A percentile compares a stretch with the other conserved stretches of the same genome.
Conservation (phyloP, 2,888 invertebrate species). For the Ferrisia virgata region DNA sequence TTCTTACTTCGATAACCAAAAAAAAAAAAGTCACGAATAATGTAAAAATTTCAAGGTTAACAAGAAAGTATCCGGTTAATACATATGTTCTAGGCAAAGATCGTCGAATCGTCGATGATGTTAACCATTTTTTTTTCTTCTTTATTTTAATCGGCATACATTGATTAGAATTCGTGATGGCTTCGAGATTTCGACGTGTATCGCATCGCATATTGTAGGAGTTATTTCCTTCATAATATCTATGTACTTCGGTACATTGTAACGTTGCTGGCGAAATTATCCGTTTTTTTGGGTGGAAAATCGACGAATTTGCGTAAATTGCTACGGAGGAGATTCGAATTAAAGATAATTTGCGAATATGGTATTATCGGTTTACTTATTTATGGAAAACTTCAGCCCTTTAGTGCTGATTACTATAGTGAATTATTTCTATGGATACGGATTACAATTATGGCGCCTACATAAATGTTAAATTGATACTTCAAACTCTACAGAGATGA, state of each 20-base stretch:
- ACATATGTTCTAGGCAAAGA: background rate
- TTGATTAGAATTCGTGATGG: background rate
- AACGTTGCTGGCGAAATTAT: background rate
- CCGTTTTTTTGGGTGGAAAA: background rate
- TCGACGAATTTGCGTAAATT: no score
- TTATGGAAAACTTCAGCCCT: background rate
- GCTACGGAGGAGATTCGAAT: no score
- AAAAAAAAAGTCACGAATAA: background rate
- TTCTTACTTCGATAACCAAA: background rate
- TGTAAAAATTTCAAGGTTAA: constrained; percentile 15
- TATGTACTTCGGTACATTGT: background rate
- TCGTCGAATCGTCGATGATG: background rate
- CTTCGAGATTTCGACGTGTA: no score
- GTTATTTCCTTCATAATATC: background rate
- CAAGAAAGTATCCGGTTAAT: constrained; percentile 14
- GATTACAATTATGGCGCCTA: background rate
- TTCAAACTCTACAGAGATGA: background rate
- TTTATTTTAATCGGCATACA: background rate
- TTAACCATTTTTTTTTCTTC: background rate
- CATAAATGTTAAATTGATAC: background rate
- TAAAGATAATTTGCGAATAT: background rate
- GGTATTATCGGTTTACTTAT: background rate
- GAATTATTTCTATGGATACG: background rate
- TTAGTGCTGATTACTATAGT: background rate
- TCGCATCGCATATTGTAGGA: background rate